These are phyloP conservation scores for Toxotes lorentzi DNA, from an alignment of 2,797 vertebrate species.

Conservation along the genomic window DNA sequence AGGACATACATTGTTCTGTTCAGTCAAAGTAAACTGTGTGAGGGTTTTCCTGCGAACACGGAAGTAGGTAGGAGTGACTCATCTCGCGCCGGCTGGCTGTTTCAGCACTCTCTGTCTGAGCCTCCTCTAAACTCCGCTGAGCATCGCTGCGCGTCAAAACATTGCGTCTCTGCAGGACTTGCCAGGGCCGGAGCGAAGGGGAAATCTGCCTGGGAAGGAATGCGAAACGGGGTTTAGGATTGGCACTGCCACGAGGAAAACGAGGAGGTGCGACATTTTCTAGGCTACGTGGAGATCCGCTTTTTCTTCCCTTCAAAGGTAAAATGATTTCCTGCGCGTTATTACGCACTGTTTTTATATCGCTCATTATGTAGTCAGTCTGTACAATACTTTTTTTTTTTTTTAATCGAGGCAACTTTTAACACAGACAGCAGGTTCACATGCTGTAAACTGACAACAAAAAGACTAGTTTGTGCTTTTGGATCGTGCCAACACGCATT, in stretches of 20 bases:
- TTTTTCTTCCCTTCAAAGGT: constrained; percentile 85
- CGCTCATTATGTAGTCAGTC: neutral
- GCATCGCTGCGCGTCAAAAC: constrained; percentile 83
- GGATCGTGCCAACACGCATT: neutral
- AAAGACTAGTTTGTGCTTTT: constrained; percentile 23
- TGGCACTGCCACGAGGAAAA: constrained; percentile 72
- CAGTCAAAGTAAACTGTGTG: neutral
- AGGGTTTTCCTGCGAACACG: constrained; percentile 23
- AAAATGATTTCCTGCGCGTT: constrained; percentile 56
- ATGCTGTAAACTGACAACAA: constrained; percentile 14
- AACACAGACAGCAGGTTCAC: neutral
- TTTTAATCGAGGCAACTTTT: constrained; percentile 51
- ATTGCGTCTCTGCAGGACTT: constrained; percentile 81
- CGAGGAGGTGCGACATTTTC: constrained; percentile 75
- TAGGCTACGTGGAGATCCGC: constrained; percentile 65
- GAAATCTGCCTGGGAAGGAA: constrained; percentile 64
- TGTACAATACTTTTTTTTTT: constrained; percentile 25
- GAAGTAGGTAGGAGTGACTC: neutral
- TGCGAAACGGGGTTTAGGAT: constrained; percentile 67
- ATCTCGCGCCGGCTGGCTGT: constrained; percentile 70
- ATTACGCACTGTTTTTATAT: constrained; percentile 49
- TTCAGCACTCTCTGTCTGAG: constrained; percentile 49
- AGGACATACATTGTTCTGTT: too few species aligned
- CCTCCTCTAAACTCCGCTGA: constrained; percentile 77
- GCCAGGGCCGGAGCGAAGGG: constrained; percentile 59